Evolutionary conservation across 2,888 invertebrate genomes (phyloP).

Genomic region (Euspilapteryx auroguttella): DNA sequence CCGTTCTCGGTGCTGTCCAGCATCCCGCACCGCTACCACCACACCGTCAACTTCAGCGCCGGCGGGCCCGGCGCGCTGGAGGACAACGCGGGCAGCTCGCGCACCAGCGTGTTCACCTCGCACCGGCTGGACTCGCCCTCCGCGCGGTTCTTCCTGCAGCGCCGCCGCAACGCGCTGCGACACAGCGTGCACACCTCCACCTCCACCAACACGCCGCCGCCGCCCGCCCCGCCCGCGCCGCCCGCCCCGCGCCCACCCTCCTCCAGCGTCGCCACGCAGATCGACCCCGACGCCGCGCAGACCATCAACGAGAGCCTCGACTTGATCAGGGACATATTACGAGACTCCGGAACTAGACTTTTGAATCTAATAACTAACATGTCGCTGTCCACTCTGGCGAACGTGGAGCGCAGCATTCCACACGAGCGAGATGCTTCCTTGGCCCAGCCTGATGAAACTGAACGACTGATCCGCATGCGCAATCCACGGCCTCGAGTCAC

Average conservation of each 20-base stretch:
- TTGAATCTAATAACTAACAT: constrained; percentile 48
- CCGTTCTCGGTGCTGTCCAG: constrained; percentile 32
- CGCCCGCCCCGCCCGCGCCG: background rate
- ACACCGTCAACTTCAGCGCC: constrained; percentile 16
- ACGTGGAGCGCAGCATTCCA: constrained; percentile 22
- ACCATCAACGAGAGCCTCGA: constrained; percentile 48
- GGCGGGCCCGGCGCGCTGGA: constrained; percentile 11
- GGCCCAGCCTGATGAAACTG: constrained; percentile 25
- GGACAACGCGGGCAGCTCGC: constrained; percentile 20
- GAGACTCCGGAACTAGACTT: constrained; percentile 46
- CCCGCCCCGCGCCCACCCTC: constrained; percentile 18
- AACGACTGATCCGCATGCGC: constrained; percentile 12
- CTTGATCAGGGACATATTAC: constrained; percentile 43
- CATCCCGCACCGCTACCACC: constrained; percentile 13
- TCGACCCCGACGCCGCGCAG: constrained; percentile 35
- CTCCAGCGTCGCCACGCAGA: constrained; percentile 29
- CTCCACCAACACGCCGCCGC: constrained; percentile 1
- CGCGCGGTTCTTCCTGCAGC: constrained; percentile 16
- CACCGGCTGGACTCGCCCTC: constrained; percentile 18
- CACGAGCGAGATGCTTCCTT: constrained; percentile 16
- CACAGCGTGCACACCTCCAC: background rate
- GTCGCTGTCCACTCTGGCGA: constrained; percentile 38
- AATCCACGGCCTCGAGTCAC: constrained; percentile 14
- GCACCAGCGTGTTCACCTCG: constrained; percentile 39
- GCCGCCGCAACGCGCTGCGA: constrained; percentile 17